Percentiles rank a stretch among this genome's conserved stretches.
Conservation (phyloP, 2,888 invertebrate species). For the Luperina testacea region DNA sequence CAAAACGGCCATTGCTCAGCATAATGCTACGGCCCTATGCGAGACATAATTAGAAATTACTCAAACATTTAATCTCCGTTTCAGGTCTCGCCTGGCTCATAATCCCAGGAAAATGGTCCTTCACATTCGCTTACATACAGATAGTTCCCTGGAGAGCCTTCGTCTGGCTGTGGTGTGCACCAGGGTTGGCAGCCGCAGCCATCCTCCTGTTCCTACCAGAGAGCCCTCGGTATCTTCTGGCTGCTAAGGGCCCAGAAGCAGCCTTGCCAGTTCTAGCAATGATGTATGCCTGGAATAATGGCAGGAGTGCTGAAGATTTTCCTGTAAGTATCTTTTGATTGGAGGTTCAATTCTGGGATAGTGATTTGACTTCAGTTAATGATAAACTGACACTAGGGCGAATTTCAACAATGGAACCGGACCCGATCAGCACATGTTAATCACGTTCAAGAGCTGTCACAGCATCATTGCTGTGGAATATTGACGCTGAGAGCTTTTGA, state of each 20-base stretch:
- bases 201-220: slow-evolving; percentile 92
- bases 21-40: background rate
- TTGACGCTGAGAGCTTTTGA: too few relatives aligned
- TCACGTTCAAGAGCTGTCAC: too few relatives aligned
- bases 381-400: too few relatives aligned
- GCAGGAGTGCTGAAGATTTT: slow-evolving; percentile 74
- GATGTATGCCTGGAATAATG: slow-evolving; percentile 89
- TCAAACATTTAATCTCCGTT: slow-evolving; percentile 67
- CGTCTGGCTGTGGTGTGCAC: slow-evolving; percentile 91
- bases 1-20: too few relatives aligned
- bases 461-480: too few relatives aligned
- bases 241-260: slow-evolving; percentile 90
- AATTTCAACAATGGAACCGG: too few relatives aligned
- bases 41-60: background rate
- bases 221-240: slow-evolving; percentile 93
- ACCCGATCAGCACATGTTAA: too few relatives aligned
- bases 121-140: slow-evolving; percentile 80
- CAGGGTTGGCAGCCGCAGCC: slow-evolving; percentile 91
- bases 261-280: slow-evolving; percentile 91
- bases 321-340: slow-evolving; percentile 80
- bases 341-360: background rate
- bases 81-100: slow-evolving; percentile 92
- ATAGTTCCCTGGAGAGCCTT: slow-evolving; percentile 94
- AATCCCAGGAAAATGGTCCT: slow-evolving; percentile 90
- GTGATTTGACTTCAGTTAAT: background rate